Evolutionary conservation across 2,888 invertebrate species (phyloP), one percentile per base, ranked within the genome.

Genomic region (Leucozona laternaria): DNA sequence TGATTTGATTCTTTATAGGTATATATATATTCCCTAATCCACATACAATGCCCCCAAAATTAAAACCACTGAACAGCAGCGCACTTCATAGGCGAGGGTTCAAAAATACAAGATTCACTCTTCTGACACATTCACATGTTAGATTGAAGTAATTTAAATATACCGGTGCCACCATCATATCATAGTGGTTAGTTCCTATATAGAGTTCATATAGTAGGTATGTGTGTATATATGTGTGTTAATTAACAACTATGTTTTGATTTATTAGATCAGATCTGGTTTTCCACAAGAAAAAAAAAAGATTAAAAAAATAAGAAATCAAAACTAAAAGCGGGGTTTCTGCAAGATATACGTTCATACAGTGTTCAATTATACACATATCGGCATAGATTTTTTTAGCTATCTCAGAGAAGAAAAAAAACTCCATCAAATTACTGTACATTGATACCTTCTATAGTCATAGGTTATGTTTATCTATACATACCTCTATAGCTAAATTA

Each of bases 211-310:
- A 15, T 15, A 25, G n/a, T 58, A 15, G 5, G 6, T 37, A 6
- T 62, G 11, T 55, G 11, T 57, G 48, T 37, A 60, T 37, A 66
- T 55, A 53, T 43, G 55, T 75, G 50, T 50, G 57, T 71, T 80
- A 85, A 85, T 85, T 85, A 85, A 73, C 72, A 73, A 62, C 43
- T 37, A 22, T 55, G 43, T 62, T 80, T 66, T 85, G 85, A 85
- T 85, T 85, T 85, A 78, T 85, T 77, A 53, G n/a, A 53, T 25
- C 25, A 28, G 45, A 71, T 76, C 22, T 70, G 13, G 43, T 73
- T 70, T 76, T 17, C 17, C n/a, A 40, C 34, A 53, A 20, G 17
- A 22, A 28, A 28, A 40, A 43, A 34, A 64, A 40, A 57, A 17
- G 28, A 40, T 34, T 31, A 64, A 20, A 57, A 40, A 37, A 20